A percentile compares a stretch with the other conserved stretches of the same genome.
These are phyloP conservation scores for Agonopterix arenella DNA, from an alignment of 2,888 invertebrate genomes.

Conservation along the genomic window DNA sequence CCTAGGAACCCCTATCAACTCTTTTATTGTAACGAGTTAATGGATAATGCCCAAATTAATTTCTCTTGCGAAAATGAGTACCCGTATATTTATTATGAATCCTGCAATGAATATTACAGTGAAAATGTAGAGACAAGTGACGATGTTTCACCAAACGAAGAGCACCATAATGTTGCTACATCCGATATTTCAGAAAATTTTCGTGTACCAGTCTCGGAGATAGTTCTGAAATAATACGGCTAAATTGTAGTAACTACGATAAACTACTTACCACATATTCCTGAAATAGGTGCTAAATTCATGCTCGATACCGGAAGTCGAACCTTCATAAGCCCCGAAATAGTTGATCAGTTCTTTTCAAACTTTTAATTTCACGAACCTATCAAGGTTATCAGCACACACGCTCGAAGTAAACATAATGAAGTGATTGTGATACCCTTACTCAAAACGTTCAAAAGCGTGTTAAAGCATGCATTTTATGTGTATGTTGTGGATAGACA, in stretches of 20 bases:
- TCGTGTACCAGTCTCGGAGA: neutral
- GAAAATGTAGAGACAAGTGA: no score
- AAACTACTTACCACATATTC: slow-evolving; percentile 6
- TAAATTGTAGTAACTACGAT: neutral
- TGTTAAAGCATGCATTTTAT: slow-evolving; percentile 10
- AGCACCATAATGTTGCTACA: neutral
- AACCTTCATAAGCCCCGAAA: slow-evolving; percentile 10
- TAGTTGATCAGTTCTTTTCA: slow-evolving; percentile 8
- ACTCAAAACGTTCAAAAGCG: slow-evolving; percentile 5
- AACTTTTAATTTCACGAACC: slow-evolving; percentile 6
- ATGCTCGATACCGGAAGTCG: slow-evolving; percentile 18
- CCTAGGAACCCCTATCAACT: no score
- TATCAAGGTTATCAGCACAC: slow-evolving; percentile 14
- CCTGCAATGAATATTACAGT: no score
- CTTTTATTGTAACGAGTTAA: no score
- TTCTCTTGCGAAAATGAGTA: no score
- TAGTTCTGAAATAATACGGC: neutral
- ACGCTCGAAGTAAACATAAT: slow-evolving; percentile 11
- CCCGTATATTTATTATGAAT: no score
- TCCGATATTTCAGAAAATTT: neutral
- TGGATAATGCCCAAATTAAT: no score
- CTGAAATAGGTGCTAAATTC: slow-evolving; percentile 10
- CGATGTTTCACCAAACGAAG: neutral
- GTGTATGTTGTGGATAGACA: slow-evolving; percentile 9
- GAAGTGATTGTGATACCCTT: slow-evolving; percentile 10